phyloP scores from a whole-genome alignment of 2,113 vertebrate species.

The Egretta garzetta region DNA sequence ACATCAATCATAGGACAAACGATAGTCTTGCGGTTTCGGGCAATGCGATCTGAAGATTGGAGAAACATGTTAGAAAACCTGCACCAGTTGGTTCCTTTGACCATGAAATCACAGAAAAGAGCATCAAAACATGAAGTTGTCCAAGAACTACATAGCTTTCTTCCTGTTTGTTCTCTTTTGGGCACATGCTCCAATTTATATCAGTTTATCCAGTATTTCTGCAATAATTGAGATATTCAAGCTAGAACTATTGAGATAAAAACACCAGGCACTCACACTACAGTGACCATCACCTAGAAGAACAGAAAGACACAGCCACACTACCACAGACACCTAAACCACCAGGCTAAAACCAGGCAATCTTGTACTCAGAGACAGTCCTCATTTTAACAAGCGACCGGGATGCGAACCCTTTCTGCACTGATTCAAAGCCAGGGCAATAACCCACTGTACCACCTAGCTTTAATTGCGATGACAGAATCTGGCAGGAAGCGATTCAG shows the following conservation, averaged over 20 bases:
- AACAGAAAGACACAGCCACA: background rate
- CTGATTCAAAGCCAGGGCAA: background rate
- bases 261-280: background rate
- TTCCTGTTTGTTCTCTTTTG: rapidly evolving
- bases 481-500: slow-evolving; percentile 25
- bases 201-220: background rate
- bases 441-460: background rate
- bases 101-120: background rate
- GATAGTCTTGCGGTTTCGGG: slow-evolving; percentile 91
- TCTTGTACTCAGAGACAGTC: background rate
- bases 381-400: background rate
- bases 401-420: background rate
- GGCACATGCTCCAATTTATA: background rate
- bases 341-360: background rate
- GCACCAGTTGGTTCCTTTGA: background rate
- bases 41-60: slow-evolving; percentile 88
- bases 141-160: background rate
- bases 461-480: background rate
- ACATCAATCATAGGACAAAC: slow-evolving; percentile 99
- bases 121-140: background rate
- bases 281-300: background rate
- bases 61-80: slow-evolving; percentile 22
- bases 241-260: background rate
- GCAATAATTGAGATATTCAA: background rate
- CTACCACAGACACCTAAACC: background rate